phyloP scores from a whole-genome alignment of 2,113 vertebrate genomes.

The Pachypanchax playfairii region DNA sequence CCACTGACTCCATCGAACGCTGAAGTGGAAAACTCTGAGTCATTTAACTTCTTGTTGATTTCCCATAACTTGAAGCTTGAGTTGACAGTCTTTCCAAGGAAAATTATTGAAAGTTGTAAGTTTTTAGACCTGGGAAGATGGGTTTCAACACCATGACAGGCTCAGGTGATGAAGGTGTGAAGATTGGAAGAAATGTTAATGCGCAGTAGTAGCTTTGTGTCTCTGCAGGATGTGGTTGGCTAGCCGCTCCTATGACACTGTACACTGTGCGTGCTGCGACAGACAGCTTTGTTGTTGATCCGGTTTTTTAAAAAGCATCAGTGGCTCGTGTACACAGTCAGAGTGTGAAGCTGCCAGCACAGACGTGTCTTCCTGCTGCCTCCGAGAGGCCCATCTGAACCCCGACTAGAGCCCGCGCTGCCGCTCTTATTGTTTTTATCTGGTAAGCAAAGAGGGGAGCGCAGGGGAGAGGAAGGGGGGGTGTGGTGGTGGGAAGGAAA shows the following conservation, averaged over 20 bases:
- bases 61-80: not conserved
- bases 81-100: not conserved
- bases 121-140: not conserved
- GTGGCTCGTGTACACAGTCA: conserved; percentile 30
- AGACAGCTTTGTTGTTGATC: conserved; percentile 1
- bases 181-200: not conserved
- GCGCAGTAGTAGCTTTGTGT: not conserved
- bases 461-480: not conserved
- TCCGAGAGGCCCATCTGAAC: conserved; percentile 33
- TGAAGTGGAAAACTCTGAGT: fast-evolving
- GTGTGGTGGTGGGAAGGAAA: too few species aligned
- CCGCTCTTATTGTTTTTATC: conserved; percentile 44
- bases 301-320: conserved; percentile 21
- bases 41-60: too few species aligned
- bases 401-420: conserved; percentile 23
- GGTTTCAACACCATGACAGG: not conserved
- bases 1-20: not conserved
- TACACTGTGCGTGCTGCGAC: not conserved
- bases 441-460: conserved; percentile 14
- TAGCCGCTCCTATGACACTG: not conserved
- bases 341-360: conserved; percentile 23
- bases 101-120: not conserved
- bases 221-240: conserved; percentile 8
- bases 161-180: not conserved
- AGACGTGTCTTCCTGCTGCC: conserved; percentile 13